phyloP scores from a whole-genome alignment of 1,140 invertebrate species.

The Drosophila rufa region DNA sequence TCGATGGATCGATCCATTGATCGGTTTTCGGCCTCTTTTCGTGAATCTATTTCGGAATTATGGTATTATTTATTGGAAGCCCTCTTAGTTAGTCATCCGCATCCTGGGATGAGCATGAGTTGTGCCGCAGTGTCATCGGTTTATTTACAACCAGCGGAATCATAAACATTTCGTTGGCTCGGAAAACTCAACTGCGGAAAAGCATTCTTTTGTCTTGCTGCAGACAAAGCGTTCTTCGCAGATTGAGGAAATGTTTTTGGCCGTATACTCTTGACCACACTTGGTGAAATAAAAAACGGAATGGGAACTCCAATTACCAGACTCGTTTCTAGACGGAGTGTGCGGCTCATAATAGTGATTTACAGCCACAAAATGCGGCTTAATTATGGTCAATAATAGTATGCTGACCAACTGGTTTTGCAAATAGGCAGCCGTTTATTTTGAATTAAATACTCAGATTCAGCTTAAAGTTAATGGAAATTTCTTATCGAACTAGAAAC shows the following conservation, averaged over 20 bases:
- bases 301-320: constrained; percentile 4
- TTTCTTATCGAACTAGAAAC: neutral
- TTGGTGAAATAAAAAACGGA: constrained; percentile 4
- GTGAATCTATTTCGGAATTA: constrained; percentile 48
- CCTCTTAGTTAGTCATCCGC: constrained; percentile 57
- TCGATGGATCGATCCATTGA: neutral
- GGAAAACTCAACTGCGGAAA: constrained; percentile 50
- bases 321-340: constrained; percentile 16
- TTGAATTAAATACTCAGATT: constrained; percentile 23
- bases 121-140: constrained; percentile 49
- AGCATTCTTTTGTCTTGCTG: constrained; percentile 49
- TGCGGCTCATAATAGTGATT: constrained; percentile 28
- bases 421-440: neutral
- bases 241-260: constrained; percentile 60
- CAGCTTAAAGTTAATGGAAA: constrained; percentile 7
- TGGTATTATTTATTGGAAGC: constrained; percentile 38
- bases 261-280: neutral
- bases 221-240: constrained; percentile 18
- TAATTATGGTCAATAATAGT: constrained; percentile 35
- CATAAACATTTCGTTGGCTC: constrained; percentile 57
- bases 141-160: constrained; percentile 65
- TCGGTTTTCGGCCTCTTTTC: constrained; percentile 6
- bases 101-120: constrained; percentile 14
- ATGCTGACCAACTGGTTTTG: constrained; percentile 35
- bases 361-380: constrained; percentile 4